Conservation (phyloP, 2,797 vertebrate species). For the Sitta carolinensis region DNA sequence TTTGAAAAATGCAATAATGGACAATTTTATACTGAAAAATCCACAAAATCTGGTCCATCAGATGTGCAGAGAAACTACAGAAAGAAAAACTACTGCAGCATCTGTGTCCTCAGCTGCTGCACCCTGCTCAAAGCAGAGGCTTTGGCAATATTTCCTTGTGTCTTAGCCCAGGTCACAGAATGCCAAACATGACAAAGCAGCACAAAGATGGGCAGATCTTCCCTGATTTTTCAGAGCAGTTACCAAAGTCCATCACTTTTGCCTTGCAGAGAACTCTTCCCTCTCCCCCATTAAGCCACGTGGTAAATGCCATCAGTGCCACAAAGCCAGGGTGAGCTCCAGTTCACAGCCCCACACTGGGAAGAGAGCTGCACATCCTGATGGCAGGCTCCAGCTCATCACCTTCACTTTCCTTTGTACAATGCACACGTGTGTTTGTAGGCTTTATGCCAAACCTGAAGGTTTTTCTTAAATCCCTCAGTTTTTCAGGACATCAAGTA, state of each 20-base stretch:
- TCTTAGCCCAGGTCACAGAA: background rate
- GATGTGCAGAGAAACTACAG: background rate
- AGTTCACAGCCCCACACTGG: fast-evolving
- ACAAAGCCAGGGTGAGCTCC: background rate
- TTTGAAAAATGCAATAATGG: background rate
- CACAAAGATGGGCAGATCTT: fast-evolving
- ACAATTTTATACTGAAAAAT: background rate
- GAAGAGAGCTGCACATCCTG: background rate
- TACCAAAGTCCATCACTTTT: background rate
- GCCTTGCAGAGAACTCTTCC: background rate
- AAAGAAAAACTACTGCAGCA: background rate
- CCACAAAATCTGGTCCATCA: background rate
- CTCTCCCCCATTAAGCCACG: fast-evolving
- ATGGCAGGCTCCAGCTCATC: background rate
- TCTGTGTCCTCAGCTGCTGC: background rate
- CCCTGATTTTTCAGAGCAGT: background rate
- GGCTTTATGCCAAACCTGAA: background rate
- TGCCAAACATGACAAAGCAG: background rate
- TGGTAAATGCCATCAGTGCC: fast-evolving
- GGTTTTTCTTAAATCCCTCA: background rate
- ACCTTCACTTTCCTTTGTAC: background rate
- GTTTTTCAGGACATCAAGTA: background rate
- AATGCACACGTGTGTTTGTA: background rate
- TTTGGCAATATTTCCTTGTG: background rate
- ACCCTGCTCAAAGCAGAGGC: background rate